Evolutionary conservation across 2,888 invertebrate species (phyloP).

Genomic region (Actias luna): DNA sequence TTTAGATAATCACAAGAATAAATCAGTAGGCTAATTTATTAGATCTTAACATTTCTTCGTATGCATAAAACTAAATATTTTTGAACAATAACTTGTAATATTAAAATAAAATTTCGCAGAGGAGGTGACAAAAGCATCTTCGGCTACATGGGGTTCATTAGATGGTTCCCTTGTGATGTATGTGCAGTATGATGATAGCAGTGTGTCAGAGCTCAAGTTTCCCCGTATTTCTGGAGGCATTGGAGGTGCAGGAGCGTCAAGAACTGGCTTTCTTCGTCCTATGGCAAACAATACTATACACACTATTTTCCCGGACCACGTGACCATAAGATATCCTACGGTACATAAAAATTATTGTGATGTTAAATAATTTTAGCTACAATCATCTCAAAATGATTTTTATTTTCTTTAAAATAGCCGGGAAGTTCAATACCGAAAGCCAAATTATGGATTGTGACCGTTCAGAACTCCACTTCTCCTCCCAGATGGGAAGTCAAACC

Average conservation of each 20-base stretch:
- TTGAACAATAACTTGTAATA: neutral
- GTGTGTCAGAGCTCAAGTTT: slow-evolving; percentile 88
- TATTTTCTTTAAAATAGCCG: slow-evolving; percentile 78
- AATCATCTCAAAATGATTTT: neutral
- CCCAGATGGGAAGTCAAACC: slow-evolving; percentile 86
- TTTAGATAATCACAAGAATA: neutral
- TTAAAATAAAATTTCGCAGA: slow-evolving; percentile 78
- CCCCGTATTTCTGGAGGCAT: slow-evolving; percentile 90
- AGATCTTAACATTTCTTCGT: no score
- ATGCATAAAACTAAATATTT: no score
- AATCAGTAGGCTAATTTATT: no score
- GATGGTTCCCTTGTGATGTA: slow-evolving; percentile 92
- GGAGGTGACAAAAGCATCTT: slow-evolving; percentile 90
- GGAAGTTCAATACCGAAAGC: slow-evolving; percentile 94
- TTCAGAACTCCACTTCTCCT: slow-evolving; percentile 85
- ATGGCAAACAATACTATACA: slow-evolving; percentile 71
- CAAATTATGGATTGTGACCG: slow-evolving; percentile 89
- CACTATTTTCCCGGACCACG: slow-evolving; percentile 89
- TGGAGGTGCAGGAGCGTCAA: slow-evolving; percentile 82
- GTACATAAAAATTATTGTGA: slow-evolving; percentile 53
- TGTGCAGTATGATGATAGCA: slow-evolving; percentile 92
- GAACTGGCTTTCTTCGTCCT: slow-evolving; percentile 73
- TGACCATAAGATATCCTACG: slow-evolving; percentile 92
- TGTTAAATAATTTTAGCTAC: neutral
- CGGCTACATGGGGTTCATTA: slow-evolving; percentile 93